Evolutionary conservation across 2,888 invertebrate genomes (phyloP), one percentile per base, ranked within the genome.

Genomic region (Apodemia hepburni): DNA sequence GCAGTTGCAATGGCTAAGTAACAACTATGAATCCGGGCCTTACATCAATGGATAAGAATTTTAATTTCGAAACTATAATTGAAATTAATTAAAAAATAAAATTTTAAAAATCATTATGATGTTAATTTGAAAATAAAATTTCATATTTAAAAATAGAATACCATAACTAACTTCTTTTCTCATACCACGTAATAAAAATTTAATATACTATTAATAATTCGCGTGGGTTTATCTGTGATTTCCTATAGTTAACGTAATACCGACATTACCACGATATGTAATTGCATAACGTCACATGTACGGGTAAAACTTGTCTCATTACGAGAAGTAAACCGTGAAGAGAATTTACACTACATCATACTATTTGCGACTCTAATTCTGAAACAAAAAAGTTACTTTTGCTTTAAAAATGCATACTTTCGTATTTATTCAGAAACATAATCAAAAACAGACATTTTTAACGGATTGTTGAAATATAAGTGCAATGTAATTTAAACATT

Each of bases 241-340:
- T 57, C 54, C 54, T 57, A 57, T 57, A 57, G 54, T 57, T 57
- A 57, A 57, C 54, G 54, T 57, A 57, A 57, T 57, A 57, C 15
- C 27, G 29, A 57, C 27, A 57, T 57, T 57, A 29, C 54, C 1
- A 29, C 29, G 54, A 57, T n/a, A 33, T 33, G 33, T 33, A 22
- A 68, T 75, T 75, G 67, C 69, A 66, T 69, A 73, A 73, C 65
- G 54, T 70, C 70, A 69, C 70, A 71, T 71, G 70, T 70, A 65
- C 67, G 61, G 60, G 68, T 66, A 70, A 69, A 68, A 69, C 68
- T 70, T 69, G 68, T 72, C 70, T 67, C 70, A 70, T 71, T 69
- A 65, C 69, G 66, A 58, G 62, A 64, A 67, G 64, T 59, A 61
- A 64, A 72, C 68, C 70, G 71, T 70, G 69, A 73, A 71, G 68